phyloP scores from a whole-genome alignment of 2,888 invertebrate species.

The Apamea sordens region DNA sequence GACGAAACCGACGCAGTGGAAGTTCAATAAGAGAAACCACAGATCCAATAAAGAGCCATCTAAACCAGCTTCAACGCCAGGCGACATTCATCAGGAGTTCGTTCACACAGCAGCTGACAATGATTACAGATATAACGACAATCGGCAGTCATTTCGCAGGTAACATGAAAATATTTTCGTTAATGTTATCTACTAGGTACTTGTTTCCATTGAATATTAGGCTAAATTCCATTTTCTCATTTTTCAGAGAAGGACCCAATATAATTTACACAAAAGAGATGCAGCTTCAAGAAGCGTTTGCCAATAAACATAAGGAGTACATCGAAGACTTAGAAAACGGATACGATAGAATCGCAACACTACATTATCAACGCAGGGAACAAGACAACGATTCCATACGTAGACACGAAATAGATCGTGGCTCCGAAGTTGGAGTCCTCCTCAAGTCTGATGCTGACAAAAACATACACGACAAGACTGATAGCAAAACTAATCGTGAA shows the following conservation, averaged over 20 bases:
- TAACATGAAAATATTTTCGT: conserved; percentile 60
- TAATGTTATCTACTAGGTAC: not conserved
- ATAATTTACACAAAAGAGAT: conserved; percentile 90
- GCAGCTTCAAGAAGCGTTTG: conserved; percentile 87
- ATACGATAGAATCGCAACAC: conserved; percentile 88
- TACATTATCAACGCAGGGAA: conserved; percentile 87
- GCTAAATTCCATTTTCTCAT: not conserved
- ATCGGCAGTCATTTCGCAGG: conserved; percentile 86
- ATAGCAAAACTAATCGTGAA: conserved; percentile 78
- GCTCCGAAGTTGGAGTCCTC: conserved; percentile 91
- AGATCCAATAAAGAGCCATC: conserved; percentile 88
- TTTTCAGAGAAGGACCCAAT: conserved; percentile 88
- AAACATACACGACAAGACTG: conserved; percentile 76
- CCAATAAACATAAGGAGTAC: conserved; percentile 89
- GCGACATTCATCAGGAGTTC: conserved; percentile 86
- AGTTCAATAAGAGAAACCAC: conserved; percentile 92
- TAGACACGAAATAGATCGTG: conserved; percentile 94
- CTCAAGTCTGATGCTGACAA: conserved; percentile 83
- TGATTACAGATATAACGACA: conserved; percentile 86
- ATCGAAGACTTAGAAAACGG: conserved; percentile 91
- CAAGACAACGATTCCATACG: conserved; percentile 93
- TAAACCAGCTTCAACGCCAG: conserved; percentile 87
- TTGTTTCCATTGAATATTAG: not conserved
- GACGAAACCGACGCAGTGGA: conserved; percentile 93
- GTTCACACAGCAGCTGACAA: conserved; percentile 86